These are phyloP conservation scores for Pangasianodon gigas DNA, from an alignment of 2,113 vertebrate genomes.

Conservation along the genomic window DNA sequence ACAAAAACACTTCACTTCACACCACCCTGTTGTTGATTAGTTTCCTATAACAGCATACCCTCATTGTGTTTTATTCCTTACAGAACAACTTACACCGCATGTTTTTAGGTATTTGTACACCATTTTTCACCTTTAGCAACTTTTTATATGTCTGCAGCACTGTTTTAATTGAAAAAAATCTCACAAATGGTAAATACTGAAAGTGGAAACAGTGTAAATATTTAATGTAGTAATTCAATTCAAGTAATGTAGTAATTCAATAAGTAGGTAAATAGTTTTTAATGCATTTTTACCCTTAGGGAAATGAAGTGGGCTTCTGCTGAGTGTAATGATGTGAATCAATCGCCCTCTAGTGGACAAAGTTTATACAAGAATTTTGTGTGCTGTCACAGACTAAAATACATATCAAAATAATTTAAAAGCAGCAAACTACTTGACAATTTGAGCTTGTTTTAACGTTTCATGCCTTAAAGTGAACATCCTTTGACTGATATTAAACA, in stretches of 20 bases:
- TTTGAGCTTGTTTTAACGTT: neutral
- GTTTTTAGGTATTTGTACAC: neutral
- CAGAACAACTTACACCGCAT: neutral
- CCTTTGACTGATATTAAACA: neutral
- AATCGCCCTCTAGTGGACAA: slow-evolving; percentile 36
- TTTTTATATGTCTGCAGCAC: neutral
- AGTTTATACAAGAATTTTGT: neutral
- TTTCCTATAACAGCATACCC: neutral
- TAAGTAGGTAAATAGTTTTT: neutral
- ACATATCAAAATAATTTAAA: neutral
- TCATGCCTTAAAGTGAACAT: neutral
- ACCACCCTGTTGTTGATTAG: neutral
- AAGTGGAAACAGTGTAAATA: neutral
- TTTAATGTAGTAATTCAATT: neutral
- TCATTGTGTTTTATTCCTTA: neutral
- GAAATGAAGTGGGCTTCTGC: neutral
- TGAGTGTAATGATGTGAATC: neutral
- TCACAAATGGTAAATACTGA: neutral
- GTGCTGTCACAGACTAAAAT: neutral
- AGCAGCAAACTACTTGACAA: neutral
- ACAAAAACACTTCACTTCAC: neutral
- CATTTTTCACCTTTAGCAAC: neutral
- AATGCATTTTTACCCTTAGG: neutral
- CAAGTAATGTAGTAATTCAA: neutral
- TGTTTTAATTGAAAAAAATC: neutral